These are phyloP conservation scores for Athetis lepigone DNA, from an alignment of 2,888 invertebrate genomes.

Conservation along the genomic window DNA sequence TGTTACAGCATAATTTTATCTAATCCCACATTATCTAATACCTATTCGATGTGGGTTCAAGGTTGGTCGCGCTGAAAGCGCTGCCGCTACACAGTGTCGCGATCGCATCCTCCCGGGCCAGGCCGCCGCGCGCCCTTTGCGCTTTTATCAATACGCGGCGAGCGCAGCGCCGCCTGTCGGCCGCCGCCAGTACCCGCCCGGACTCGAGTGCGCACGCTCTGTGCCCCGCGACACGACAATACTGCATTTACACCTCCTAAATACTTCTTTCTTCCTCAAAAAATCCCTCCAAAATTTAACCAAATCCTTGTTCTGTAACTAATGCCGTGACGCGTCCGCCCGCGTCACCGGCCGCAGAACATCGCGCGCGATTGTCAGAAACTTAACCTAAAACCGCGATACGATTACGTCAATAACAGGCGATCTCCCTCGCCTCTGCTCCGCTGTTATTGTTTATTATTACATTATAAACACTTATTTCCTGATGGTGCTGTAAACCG, in stretches of 20 bases:
- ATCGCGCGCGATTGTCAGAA: slow-evolving; percentile 63
- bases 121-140: slow-evolving; percentile 79
- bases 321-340: slow-evolving; percentile 62
- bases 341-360: slow-evolving; percentile 52
- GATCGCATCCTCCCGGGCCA: slow-evolving; percentile 69
- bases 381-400: slow-evolving; percentile 70
- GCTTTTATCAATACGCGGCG: slow-evolving; percentile 86
- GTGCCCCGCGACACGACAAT: slow-evolving; percentile 78
- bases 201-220: slow-evolving; percentile 87
- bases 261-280: slow-evolving; percentile 77
- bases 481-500: slow-evolving; percentile 72
- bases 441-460: slow-evolving; percentile 79
- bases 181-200: slow-evolving; percentile 77
- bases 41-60: slow-evolving; percentile 85
- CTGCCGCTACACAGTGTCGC: slow-evolving; percentile 58
- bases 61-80: slow-evolving; percentile 81
- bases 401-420: slow-evolving; percentile 77
- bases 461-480: slow-evolving; percentile 68
- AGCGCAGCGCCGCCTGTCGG: slow-evolving; percentile 82
- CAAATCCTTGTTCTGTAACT: slow-evolving; percentile 64
- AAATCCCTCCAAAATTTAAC: slow-evolving; percentile 77
- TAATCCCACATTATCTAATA: slow-evolving; percentile 80
- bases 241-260: slow-evolving; percentile 80
- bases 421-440: slow-evolving; percentile 63
- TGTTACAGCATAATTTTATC: slow-evolving; percentile 75